phyloP scores from a whole-genome alignment of 2,797 vertebrate genomes.

The Dendrocincla tyrannina region DNA sequence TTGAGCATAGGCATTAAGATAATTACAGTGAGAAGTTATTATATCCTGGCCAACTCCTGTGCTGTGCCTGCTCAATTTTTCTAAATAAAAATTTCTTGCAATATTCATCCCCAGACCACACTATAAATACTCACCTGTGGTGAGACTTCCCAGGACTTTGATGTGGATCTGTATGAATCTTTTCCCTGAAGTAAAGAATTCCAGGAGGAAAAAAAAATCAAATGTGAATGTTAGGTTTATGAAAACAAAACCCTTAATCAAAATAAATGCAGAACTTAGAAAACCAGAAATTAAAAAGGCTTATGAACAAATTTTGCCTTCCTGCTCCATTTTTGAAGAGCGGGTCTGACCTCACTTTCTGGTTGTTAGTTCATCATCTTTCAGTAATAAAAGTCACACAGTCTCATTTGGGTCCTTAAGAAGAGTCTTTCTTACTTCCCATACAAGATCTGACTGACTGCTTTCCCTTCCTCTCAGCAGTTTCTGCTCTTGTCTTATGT shows the following conservation, averaged over 20 bases:
- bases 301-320: neutral
- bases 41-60: neutral
- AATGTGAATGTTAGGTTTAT: neutral
- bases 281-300: neutral
- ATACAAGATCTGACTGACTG: neutral
- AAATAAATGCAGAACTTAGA: neutral
- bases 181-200: neutral
- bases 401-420: neutral
- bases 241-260: neutral
- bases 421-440: neutral
- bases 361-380: neutral
- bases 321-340: neutral
- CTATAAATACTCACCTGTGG: neutral
- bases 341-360: neutral
- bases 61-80: neutral
- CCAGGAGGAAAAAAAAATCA: neutral
- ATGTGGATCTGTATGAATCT: neutral
- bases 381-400: neutral
- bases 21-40: constrained; percentile 36
- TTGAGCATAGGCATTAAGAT: neutral
- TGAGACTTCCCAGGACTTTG: neutral
- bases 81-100: constrained; percentile 10
- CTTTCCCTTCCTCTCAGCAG: neutral
- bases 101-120: neutral
- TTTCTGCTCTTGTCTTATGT: neutral